Base-by-base conservation (phyloP, 2,113 vertebrate genomes). In the Lamprotornis superbus region DNA sequence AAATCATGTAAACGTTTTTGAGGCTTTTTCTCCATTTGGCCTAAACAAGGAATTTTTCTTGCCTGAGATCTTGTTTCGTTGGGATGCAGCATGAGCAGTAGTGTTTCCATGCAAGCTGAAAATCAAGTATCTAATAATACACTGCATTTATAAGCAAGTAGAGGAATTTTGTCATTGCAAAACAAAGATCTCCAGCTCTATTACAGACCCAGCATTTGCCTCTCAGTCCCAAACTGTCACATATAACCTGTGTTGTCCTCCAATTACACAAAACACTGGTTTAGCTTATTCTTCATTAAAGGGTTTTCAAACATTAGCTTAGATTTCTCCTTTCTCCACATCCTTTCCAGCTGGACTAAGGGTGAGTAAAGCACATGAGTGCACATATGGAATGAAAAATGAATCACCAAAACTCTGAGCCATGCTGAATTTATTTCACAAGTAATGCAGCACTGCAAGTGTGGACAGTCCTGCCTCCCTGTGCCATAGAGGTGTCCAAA, bases 341-440 rank as follows among this genome's bases (percentile, higher is more conserved):
- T 25, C 63, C 33, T 60, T 64, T 74, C 73, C 74, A 40, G 47
- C 40, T 69, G 35, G 47, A 47, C 57, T 63, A 64, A 55, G 1
- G 4, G 61, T 47, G 89, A 74, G 21, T 8, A 35, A 67, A 90
- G 60, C 76, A 89, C 56, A 21, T 12, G 47, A 55, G 39, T 64
- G 79, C 90, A 88, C 67, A 44, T n/a, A 57, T 53, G 80, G 83
- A 77, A 77, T 74, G 55, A 77, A 80, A 93, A 95, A 87, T 63
- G 60, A 86, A 33, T 65, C 76, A 77, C 60, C 24, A 10, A 52
- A 63, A 33, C 80, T 84, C 69, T 74, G 71, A 92, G 68, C 22
- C 39, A 39, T 39, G 39, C 39, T 39, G 39, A 59, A 39, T 40
- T 39, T 86, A 23, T 28, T 82, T 83, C 71, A 65, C 2, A 1